Conservation (phyloP, 2,113 vertebrate genomes). For the Oryzias celebensis region DNA sequence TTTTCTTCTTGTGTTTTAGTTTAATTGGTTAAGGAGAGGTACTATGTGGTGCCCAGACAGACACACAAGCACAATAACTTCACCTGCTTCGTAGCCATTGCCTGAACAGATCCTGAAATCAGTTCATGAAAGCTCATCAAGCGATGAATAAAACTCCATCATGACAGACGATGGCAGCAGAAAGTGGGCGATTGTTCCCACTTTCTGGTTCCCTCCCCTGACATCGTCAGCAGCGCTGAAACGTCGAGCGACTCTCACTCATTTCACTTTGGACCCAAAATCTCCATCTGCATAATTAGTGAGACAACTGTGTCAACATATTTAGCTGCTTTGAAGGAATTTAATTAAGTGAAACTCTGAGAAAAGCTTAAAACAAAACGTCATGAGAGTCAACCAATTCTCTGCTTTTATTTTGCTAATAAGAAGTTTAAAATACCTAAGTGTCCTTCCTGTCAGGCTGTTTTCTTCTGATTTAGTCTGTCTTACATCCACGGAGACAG, state of each 20-base stretch:
- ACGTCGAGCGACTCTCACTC: constrained; percentile 27
- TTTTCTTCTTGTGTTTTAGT: constrained; percentile 64
- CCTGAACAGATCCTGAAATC: not conserved
- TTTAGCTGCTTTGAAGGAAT: too few species aligned
- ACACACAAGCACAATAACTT: constrained; percentile 1
- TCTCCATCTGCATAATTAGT: not conserved
- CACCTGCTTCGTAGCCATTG: not conserved
- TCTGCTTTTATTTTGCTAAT: constrained; percentile 5
- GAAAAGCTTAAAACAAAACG: constrained; percentile 6
- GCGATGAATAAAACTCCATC: not conserved
- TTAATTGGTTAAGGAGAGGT: constrained; percentile 58
- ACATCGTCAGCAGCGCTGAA: constrained; percentile 47
- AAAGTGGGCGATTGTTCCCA: constrained; percentile 25
- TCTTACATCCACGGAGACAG: constrained; percentile 54
- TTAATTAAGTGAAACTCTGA: not conserved
- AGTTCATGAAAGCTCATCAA: too few species aligned
- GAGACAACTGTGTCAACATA: not conserved
- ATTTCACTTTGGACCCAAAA: constrained; percentile 13
- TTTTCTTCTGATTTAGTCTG: constrained; percentile 67
- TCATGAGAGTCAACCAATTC: not conserved
- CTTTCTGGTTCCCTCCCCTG: constrained; percentile 49
- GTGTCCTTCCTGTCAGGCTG: constrained; percentile 60
- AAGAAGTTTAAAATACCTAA: constrained; percentile 22
- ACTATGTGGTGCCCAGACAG: constrained; percentile 2
- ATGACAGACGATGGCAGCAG: constrained; percentile 35